Evolutionary conservation across 2,888 invertebrate genomes (phyloP), one percentile per base, ranked within the genome.

Genomic region (Caenorhabditis sinica): DNA sequence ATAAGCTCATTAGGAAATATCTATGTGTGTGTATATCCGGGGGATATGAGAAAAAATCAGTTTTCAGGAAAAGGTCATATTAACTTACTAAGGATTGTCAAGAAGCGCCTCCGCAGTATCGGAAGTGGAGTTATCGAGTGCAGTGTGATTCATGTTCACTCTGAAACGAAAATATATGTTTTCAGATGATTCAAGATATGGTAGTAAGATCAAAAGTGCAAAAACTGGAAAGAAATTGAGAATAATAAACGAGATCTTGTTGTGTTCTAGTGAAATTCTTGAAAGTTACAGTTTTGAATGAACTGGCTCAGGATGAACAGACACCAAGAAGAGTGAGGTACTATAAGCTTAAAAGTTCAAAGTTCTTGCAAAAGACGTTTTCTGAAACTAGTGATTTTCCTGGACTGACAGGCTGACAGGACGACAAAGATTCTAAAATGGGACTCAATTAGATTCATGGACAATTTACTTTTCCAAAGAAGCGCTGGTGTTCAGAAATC

Each of bases 71-170:
- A 43, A 43, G 63, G n/a, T 49, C 28, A 30, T 20, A 33, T 49
- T 51, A 30, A 80, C 80, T 80, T 49, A 80, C 80, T 80, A 72
- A 15, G 80, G 60, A 49, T 80, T 66, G 30, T 79, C 65, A 33
- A 80, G 49, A 65, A 80, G 45, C 5, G 49, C 36, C 25, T 80
- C 79, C 17, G 71, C 33, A 25, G 53, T n/a, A 9, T 69, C 79
- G 8, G 33, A 33, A 36, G 30, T 36, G 9, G 3, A 13, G 69
- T 36, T 58, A 8, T 66, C 30, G 51, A 8, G 49, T 11, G 69
- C 25, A 40, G 68, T 49, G 13, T 61, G 17, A 36, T 58, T 65
- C 61, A 63, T 43, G 5, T 33, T 23, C 11, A 56, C 23, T 56
- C 75, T 61, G 61, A 43, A 68, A 53, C 0, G 1, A 53, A 23